Base-by-base conservation (phyloP, 1,140 invertebrate genomes). In the Neuroterus valhalla region DNA sequence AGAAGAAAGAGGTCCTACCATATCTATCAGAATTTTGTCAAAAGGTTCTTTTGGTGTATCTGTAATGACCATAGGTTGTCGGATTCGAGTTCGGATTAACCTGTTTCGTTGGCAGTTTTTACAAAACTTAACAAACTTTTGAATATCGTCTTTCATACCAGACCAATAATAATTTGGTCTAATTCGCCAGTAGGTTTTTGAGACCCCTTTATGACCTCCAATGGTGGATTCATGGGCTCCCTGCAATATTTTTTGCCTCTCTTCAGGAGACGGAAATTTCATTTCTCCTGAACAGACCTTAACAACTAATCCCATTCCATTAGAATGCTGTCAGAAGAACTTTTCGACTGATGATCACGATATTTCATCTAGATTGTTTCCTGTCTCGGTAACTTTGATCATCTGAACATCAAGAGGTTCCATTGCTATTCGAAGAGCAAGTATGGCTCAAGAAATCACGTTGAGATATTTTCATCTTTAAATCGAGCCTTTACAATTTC, bases 141-240 rank as follows among this genome's bases (percentile, higher is more conserved):
- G 66, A 8, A 67, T 17, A 42, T 67, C 66, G 1, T 1, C 1
- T 43, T 67, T 67, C 14, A 67, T 67, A 15, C 42, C 42, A 1
- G 66, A 31, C 31, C 66, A 67, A n/a, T 42, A 31, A n/a, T 67
- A 67, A 15, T 14, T 1, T 0, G 6, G 1, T 11, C 15, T 26
- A 31, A 42, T 67, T n/a, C 66, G 66, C 42, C 21, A 42, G 31
- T 67, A 67, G 1, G 66, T 68, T 17, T 68, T 68, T 68, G 55
- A 5, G 21, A 45, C 66, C 5, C n/a, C 44, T 14, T 50, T 73
- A 10, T 46, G 46, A 66, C 45, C 48, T 3, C 5, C 15, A 1
- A 73, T 23, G 19, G 66, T 46, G 3, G 45, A 46, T 15, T 46
- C 45, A 15, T 46, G 45, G n/a, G n/a, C 14, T 15, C n/a, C n/a